Conservation (phyloP, 2,797 vertebrate species). For the Cryptoblepharus egeriae region DNA sequence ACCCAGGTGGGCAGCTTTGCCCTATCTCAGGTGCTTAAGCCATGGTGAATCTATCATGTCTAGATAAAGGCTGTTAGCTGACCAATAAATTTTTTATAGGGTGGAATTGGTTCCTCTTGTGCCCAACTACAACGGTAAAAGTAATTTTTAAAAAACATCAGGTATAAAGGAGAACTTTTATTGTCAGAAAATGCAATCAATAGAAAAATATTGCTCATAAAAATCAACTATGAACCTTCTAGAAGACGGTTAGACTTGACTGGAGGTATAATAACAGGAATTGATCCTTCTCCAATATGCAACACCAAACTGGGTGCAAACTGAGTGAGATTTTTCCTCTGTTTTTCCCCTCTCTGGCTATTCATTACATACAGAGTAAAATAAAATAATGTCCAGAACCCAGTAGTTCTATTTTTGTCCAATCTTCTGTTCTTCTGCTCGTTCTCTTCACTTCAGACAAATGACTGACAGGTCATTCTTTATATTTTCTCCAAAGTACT, state of each 20-base stretch:
- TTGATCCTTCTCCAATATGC: background rate
- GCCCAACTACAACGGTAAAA: background rate
- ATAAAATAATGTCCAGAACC: background rate
- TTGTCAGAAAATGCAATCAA: conserved; percentile 5
- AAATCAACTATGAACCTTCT: background rate
- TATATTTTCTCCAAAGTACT: too few relatives aligned
- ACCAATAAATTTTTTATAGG: background rate
- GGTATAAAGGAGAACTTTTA: background rate
- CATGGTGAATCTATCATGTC: background rate
- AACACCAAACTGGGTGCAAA: background rate
- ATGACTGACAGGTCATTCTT: background rate
- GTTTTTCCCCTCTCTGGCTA: too few relatives aligned
- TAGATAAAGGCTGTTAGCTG: background rate
- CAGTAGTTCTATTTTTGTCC: background rate
- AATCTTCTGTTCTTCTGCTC: background rate
- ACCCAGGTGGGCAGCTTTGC: background rate
- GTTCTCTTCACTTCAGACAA: background rate
- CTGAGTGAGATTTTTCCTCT: background rate
- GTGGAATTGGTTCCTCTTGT: background rate
- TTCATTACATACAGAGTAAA: background rate
- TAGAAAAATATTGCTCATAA: background rate
- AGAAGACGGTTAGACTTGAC: background rate
- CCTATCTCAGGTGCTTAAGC: background rate
- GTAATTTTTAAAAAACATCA: conserved; percentile 1
- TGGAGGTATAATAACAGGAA: background rate